These are phyloP conservation scores for Archilochus colubris DNA, from an alignment of 2,113 vertebrate genomes.

Conservation along the genomic window DNA sequence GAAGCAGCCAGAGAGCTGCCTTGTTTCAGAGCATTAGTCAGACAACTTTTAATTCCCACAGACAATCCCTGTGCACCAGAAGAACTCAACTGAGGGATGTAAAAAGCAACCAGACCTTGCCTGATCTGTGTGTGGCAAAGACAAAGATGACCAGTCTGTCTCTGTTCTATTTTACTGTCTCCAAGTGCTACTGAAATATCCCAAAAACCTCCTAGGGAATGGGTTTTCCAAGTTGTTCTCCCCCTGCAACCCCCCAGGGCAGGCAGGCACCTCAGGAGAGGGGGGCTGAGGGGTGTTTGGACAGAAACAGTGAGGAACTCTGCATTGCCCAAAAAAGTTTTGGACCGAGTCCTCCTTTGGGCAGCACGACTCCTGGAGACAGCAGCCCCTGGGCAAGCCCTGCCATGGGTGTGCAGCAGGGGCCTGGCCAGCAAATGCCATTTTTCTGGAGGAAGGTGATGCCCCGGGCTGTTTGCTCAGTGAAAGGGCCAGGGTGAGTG, in stretches of 20 bases:
- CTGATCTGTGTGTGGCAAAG: not conserved
- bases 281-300: not conserved
- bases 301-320: not conserved
- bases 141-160: not conserved
- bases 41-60: not conserved
- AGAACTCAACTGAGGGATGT: not conserved
- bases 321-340: not conserved
- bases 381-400: conserved; percentile 1
- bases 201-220: not conserved
- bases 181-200: not conserved
- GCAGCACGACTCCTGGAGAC: not conserved
- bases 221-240: not conserved
- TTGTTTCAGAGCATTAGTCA: not conserved
- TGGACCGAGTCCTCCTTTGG: not conserved
- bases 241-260: not conserved
- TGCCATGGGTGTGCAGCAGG: not conserved
- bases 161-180: not conserved
- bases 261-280: not conserved
- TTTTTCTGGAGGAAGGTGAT: conserved; percentile 11
- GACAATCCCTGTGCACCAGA: not conserved
- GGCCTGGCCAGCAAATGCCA: conserved; percentile 16
- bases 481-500: conserved; percentile 62
- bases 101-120: not conserved
- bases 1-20: not conserved
- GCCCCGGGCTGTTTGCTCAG: conserved; percentile 32